phyloP scores from a whole-genome alignment of 1,140 invertebrate genomes.

The Anoplolepis gracilipes region DNA sequence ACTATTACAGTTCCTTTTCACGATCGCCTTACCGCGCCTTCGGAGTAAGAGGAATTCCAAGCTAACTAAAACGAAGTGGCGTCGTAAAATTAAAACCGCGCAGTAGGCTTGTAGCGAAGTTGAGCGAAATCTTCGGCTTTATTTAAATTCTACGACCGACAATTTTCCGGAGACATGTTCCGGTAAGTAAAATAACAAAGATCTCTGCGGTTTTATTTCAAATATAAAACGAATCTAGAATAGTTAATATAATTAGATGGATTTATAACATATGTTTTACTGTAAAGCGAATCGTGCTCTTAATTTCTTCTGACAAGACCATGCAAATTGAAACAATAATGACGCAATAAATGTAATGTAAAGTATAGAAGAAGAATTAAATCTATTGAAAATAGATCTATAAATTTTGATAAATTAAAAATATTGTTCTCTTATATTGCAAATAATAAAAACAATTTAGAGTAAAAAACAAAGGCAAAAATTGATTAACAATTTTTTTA shows the following conservation, averaged over 20 bases:
- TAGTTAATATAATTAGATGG: constrained; percentile 34
- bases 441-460: neutral
- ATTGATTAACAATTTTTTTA: neutral
- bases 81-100: constrained; percentile 50
- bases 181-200: neutral
- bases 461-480: neutral
- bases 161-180: neutral
- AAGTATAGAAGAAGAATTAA: constrained; percentile 3
- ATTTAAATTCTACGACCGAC: constrained; percentile 5
- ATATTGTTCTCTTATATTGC: neutral
- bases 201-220: constrained; percentile 21
- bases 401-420: constrained; percentile 27
- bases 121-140: constrained; percentile 4
- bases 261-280: constrained; percentile 30
- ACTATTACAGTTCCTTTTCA: constrained; percentile 16
- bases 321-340: neutral
- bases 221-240: constrained; percentile 37
- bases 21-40: neutral
- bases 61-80: constrained; percentile 36
- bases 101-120: constrained; percentile 31
- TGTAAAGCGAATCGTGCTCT: neutral
- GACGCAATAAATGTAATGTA: neutral
- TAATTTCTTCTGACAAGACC: neutral
- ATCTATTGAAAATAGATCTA: neutral
- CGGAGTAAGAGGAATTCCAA: neutral